Evolutionary conservation across 2,797 vertebrate species (phyloP).

Genomic region (Aeoliscus strigatus): DNA sequence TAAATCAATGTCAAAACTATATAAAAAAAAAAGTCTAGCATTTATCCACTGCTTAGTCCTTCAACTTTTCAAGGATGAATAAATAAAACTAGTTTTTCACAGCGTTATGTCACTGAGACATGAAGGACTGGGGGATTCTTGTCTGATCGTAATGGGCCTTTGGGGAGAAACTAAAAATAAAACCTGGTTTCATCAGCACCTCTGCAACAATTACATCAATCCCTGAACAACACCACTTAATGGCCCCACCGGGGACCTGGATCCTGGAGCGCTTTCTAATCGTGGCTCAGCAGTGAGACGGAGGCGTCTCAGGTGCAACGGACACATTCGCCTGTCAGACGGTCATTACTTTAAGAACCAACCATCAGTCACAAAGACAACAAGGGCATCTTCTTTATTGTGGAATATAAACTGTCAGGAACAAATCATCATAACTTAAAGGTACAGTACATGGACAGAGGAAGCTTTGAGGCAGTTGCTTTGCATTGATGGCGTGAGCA

Average conservation of each 20-base stretch:
- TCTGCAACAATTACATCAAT: constrained; percentile 70
- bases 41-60: too few species aligned
- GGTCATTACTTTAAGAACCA: neutral
- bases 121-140: constrained; percentile 8
- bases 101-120: neutral
- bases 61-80: too few species aligned
- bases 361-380: constrained; percentile 21
- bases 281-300: constrained; percentile 32
- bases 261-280: constrained; percentile 45
- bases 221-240: constrained; percentile 58
- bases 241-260: constrained; percentile 63
- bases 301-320: constrained; percentile 6
- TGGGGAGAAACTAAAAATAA: constrained; percentile 58
- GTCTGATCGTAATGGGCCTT: constrained; percentile 20
- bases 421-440: constrained; percentile 43
- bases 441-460: constrained; percentile 46
- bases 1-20: too few species aligned
- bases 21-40: too few species aligned
- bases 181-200: constrained; percentile 64
- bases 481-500: constrained; percentile 52
- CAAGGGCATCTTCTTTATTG: constrained; percentile 65
- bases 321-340: constrained; percentile 1
- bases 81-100: constrained; percentile 2
- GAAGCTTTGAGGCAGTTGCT: constrained; percentile 41
- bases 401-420: constrained; percentile 59